A percentile compares a stretch with the other conserved stretches of the same genome.
Evolutionary conservation across 2,113 vertebrate species (phyloP).

Genomic region (Passerina amoena): DNA sequence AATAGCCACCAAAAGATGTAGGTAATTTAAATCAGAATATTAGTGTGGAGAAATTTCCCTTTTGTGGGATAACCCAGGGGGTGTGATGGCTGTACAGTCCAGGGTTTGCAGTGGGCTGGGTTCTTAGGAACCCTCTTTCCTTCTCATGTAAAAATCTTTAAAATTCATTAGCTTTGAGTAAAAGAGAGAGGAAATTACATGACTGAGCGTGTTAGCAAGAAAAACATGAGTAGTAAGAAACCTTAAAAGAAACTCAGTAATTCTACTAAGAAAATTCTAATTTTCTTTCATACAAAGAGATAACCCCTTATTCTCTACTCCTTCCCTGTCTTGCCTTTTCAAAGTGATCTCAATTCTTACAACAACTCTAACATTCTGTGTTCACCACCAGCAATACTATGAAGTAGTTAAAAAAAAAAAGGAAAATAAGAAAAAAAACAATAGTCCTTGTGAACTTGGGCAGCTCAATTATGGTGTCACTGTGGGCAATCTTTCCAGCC

Average conservation of each 20-base stretch:
- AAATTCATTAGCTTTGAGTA: background rate
- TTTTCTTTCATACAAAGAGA: background rate
- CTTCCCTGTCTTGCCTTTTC: background rate
- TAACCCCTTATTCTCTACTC: background rate
- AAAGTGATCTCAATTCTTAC: background rate
- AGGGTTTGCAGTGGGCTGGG: background rate
- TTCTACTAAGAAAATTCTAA: background rate
- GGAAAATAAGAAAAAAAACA: background rate
- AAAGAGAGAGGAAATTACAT: background rate
- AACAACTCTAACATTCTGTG: background rate
- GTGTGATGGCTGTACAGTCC: background rate
- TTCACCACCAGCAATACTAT: background rate
- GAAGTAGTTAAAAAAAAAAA: background rate
- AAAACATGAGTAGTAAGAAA: background rate
- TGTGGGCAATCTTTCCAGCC: background rate
- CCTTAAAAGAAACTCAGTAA: background rate
- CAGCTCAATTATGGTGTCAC: fast-evolving
- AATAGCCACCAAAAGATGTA: background rate
- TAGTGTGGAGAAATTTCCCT: background rate
- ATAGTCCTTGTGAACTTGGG: background rate
- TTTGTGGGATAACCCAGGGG: background rate
- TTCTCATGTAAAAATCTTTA: background rate
- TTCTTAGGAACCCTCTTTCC: background rate
- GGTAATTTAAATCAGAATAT: background rate
- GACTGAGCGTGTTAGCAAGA: background rate